Evolutionary conservation across 2,797 vertebrate genomes (phyloP).

Genomic region (Hemibagrus guttatus): DNA sequence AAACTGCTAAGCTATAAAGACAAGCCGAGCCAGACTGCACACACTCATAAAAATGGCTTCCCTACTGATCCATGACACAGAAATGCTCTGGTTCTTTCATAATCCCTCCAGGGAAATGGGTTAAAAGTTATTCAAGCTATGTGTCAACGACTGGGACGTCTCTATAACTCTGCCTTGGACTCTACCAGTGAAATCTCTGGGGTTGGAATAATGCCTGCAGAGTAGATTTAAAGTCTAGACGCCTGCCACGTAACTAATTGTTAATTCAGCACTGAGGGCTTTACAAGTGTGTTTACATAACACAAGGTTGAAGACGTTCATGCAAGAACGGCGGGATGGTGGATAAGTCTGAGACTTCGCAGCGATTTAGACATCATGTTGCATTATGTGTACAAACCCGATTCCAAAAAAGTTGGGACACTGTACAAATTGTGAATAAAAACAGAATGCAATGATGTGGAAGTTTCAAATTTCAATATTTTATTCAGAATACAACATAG

Average conservation of each 20-base stretch:
- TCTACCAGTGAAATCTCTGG: not conserved
- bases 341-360: not conserved
- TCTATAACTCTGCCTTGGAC: not conserved
- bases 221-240: conserved; percentile 18
- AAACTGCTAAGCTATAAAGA: conserved; percentile 2
- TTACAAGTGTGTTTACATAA: not conserved
- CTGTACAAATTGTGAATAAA: too few species aligned
- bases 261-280: not conserved
- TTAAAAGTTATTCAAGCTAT: not conserved
- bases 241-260: not conserved
- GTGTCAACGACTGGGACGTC: not conserved
- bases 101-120: not conserved
- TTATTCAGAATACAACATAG: too few species aligned
- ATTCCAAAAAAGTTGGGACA: too few species aligned
- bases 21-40: not conserved
- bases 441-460: too few species aligned
- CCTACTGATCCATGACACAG: not conserved
- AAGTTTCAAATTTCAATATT: too few species aligned
- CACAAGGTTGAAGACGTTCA: not conserved
- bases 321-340: not conserved
- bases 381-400: too few species aligned
- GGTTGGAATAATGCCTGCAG: not conserved
- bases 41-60: not conserved
- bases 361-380: not conserved
- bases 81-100: not conserved